A percentile compares a stretch with the other conserved stretches of the same genome.
phyloP scores from a whole-genome alignment of 2,797 vertebrate genomes.

The Danio albolineatus region DNA sequence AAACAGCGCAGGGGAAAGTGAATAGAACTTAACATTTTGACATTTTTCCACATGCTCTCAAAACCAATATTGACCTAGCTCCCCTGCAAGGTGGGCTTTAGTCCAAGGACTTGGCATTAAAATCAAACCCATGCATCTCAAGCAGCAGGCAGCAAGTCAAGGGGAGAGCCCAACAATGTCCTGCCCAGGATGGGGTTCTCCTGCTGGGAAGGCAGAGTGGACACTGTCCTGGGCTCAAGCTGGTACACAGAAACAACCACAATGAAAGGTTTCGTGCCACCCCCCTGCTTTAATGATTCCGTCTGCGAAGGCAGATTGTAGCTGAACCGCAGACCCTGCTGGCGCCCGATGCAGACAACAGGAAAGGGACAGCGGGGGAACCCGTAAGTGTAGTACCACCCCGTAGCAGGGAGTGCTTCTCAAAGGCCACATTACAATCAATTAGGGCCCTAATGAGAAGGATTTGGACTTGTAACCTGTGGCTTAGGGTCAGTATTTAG shows the following conservation, averaged over 20 bases:
- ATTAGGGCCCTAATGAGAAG: constrained; percentile 83
- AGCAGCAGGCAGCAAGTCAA: constrained; percentile 80
- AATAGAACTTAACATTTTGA: constrained; percentile 85
- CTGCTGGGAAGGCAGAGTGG: constrained; percentile 77
- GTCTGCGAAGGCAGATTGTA: constrained; percentile 77
- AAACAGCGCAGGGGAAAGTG: constrained; percentile 80
- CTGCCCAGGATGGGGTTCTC: constrained; percentile 79
- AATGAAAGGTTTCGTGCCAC: constrained; percentile 76
- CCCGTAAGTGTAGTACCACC: constrained; percentile 73
- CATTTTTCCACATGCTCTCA: constrained; percentile 84
- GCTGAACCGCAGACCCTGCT: constrained; percentile 75
- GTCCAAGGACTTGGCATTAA: constrained; percentile 80
- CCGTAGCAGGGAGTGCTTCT: constrained; percentile 73
- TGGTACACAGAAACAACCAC: constrained; percentile 74
- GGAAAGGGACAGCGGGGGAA: constrained; percentile 76
- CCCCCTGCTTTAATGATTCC: constrained; percentile 77
- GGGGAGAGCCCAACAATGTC: constrained; percentile 81
- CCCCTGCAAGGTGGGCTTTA: constrained; percentile 81
- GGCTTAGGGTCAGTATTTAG: constrained; percentile 74
- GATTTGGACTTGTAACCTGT: constrained; percentile 78
- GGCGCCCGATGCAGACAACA: constrained; percentile 77
- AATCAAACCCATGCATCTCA: constrained; percentile 80
- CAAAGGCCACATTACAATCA: constrained; percentile 83
- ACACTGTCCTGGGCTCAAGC: constrained; percentile 80
- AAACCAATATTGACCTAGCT: constrained; percentile 86